Evolutionary conservation across 2,113 vertebrate genomes (phyloP).

Genomic region (Zingel zingel): DNA sequence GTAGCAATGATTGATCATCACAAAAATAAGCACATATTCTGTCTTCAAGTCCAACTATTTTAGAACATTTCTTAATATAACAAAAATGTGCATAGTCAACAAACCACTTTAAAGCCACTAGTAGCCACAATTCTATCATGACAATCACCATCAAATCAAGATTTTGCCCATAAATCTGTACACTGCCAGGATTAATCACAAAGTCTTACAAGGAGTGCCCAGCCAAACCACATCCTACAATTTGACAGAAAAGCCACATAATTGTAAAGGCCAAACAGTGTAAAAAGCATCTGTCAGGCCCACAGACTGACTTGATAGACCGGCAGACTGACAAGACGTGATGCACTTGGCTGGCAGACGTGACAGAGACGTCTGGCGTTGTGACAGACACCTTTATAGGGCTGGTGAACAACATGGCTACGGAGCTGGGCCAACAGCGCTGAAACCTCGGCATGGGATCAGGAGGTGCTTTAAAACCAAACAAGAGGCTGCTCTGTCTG

Average conservation of each 20-base stretch:
- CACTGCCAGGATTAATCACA: slow-evolving; percentile 71
- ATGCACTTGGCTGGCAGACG: slow-evolving; percentile 54
- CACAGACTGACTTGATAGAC: slow-evolving; percentile 16
- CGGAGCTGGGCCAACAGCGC: slow-evolving; percentile 34
- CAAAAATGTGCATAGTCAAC: slow-evolving; percentile 57
- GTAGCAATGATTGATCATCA: slow-evolving; percentile 47
- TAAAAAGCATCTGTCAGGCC: slow-evolving; percentile 37
- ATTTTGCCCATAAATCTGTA: slow-evolving; percentile 57
- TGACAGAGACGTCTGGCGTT: slow-evolving; percentile 52
- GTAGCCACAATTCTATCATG: slow-evolving; percentile 50
- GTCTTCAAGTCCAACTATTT: slow-evolving; percentile 52
- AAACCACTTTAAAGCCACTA: slow-evolving; percentile 57
- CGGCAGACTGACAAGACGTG: slow-evolving; percentile 40
- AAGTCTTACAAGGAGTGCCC: slow-evolving; percentile 49
- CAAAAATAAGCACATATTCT: slow-evolving; percentile 46
- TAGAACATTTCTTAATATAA: slow-evolving; percentile 43
- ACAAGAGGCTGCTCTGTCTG: slow-evolving; percentile 75
- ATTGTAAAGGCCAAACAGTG: slow-evolving; percentile 26
- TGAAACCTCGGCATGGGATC: slow-evolving; percentile 52
- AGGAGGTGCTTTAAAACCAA: slow-evolving; percentile 63
- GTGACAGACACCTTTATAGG: slow-evolving; percentile 72
- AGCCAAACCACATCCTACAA: slow-evolving; percentile 73
- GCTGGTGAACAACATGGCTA: slow-evolving; percentile 59
- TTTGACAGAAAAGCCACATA: slow-evolving; percentile 62
- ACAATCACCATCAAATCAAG: slow-evolving; percentile 68